Percentiles rank a stretch among this genome's conserved stretches.
These are phyloP conservation scores for Xylophagus ater DNA, from an alignment of 2,888 invertebrate species.

Conservation along the genomic window DNA sequence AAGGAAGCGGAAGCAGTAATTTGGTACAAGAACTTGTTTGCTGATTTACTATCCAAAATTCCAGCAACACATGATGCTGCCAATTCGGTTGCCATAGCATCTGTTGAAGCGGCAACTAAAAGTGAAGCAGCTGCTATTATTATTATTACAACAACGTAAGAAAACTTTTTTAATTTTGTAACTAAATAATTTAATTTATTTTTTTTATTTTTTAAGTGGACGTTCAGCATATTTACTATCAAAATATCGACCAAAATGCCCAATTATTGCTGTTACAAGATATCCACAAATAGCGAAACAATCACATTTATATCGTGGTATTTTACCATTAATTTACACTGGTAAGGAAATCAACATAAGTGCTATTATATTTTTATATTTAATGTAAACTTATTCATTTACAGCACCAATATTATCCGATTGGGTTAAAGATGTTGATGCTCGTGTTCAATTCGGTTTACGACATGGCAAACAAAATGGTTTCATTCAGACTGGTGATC, in stretches of 20 bases:
- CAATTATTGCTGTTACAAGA: slow-evolving; percentile 80
- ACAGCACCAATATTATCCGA: slow-evolving; percentile 51
- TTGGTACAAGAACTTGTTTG: slow-evolving; percentile 76
- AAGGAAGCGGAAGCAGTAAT: slow-evolving; percentile 87
- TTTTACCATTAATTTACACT: slow-evolving; percentile 71
- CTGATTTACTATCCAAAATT: slow-evolving; percentile 55
- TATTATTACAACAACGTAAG: slow-evolving; percentile 59
- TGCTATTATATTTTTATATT: too few relatives aligned
- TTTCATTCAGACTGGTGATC: slow-evolving; percentile 69
- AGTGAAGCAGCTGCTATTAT: slow-evolving; percentile 77
- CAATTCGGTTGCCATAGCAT: slow-evolving; percentile 79
- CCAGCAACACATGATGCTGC: slow-evolving; percentile 62
- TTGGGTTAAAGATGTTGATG: slow-evolving; percentile 78
- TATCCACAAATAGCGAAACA: slow-evolving; percentile 75
- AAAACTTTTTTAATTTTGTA: too few relatives aligned
- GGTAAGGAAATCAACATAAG: too few relatives aligned
- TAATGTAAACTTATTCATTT: too few relatives aligned
- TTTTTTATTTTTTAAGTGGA: too few relatives aligned
- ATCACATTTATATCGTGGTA: slow-evolving; percentile 75
- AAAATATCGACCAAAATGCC: slow-evolving; percentile 84
- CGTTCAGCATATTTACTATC: slow-evolving; percentile 66
- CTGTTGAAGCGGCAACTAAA: slow-evolving; percentile 79
- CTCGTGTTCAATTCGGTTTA: slow-evolving; percentile 63
- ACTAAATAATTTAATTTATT: too few relatives aligned
- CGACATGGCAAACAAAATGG: slow-evolving; percentile 65